These are phyloP conservation scores for Dendrolimus pini DNA, from an alignment of 2,888 invertebrate genomes.

Conservation along the genomic window DNA sequence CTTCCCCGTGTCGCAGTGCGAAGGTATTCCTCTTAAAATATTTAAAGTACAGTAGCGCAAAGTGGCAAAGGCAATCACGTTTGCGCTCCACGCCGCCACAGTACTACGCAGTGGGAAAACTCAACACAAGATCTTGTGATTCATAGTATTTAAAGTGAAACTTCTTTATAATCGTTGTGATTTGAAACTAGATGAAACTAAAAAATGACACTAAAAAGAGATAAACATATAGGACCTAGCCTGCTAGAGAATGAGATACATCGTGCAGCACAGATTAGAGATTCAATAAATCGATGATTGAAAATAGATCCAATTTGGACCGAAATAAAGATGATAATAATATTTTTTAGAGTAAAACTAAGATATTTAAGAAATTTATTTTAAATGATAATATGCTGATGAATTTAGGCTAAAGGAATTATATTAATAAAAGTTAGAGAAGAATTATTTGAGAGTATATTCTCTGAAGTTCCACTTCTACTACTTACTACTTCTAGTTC, in stretches of 20 bases:
- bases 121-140: neutral
- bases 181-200: neutral
- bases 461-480: no score
- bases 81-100: neutral
- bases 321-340: no score
- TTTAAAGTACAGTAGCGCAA: neutral
- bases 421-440: no score
- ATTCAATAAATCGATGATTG: no score
- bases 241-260: neutral
- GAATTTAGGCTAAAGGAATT: no score
- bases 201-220: neutral
- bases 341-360: no score
- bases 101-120: neutral
- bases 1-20: neutral
- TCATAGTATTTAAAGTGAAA: neutral
- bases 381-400: no score
- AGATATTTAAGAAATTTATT: no score
- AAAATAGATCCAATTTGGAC: no score
- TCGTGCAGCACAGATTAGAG: no score
- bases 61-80: slow-evolving; percentile 7
- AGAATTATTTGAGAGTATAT: no score
- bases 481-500: no score
- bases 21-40: neutral
- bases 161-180: neutral
- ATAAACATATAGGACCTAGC: neutral